phyloP scores from a whole-genome alignment of 2,113 vertebrate genomes.

The Nerophis lumbriciformis region DNA sequence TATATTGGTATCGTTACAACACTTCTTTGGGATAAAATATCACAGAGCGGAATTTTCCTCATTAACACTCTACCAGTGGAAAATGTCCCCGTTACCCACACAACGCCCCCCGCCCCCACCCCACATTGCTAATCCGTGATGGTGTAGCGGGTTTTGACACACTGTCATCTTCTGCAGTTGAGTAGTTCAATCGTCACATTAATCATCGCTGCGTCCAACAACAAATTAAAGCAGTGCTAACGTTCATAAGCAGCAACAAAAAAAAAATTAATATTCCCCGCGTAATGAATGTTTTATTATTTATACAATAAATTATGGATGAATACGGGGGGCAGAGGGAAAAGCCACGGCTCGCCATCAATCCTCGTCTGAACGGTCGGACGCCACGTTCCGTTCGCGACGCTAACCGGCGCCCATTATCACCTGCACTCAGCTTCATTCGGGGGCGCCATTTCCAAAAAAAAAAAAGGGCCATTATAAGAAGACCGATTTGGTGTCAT shows the following conservation, averaged over 20 bases:
- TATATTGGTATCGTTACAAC: too few species aligned
- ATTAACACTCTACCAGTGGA: not conserved
- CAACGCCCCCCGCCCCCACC: too few species aligned
- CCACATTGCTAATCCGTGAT: not conserved
- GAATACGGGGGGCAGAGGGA: slow-evolving; percentile 49
- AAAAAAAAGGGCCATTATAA: not conserved
- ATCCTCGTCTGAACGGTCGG: slow-evolving; percentile 58
- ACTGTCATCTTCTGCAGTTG: slow-evolving; percentile 1
- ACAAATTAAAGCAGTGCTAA: slow-evolving; percentile 70
- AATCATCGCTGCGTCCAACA: slow-evolving; percentile 23
- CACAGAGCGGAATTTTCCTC: not conserved
- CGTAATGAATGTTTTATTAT: slow-evolving; percentile 78
- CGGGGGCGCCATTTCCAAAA: not conserved
- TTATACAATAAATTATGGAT: slow-evolving; percentile 76
- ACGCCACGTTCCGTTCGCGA: slow-evolving; percentile 54
- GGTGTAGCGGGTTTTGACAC: too few species aligned
- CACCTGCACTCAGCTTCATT: slow-evolving; percentile 13
- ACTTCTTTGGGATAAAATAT: not conserved
- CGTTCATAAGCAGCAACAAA: slow-evolving; percentile 63
- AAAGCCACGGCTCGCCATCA: slow-evolving; percentile 59
- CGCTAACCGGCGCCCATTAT: slow-evolving; percentile 35
- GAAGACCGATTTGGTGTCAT: slow-evolving; percentile 5
- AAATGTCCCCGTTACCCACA: too few species aligned
- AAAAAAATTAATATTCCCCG: slow-evolving; percentile 71
- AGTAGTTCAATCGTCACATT: not conserved